A percentile compares a stretch with the other conserved stretches of the same genome.
phyloP scores from a whole-genome alignment of 2,888 invertebrate species.

The Pocota personata region DNA sequence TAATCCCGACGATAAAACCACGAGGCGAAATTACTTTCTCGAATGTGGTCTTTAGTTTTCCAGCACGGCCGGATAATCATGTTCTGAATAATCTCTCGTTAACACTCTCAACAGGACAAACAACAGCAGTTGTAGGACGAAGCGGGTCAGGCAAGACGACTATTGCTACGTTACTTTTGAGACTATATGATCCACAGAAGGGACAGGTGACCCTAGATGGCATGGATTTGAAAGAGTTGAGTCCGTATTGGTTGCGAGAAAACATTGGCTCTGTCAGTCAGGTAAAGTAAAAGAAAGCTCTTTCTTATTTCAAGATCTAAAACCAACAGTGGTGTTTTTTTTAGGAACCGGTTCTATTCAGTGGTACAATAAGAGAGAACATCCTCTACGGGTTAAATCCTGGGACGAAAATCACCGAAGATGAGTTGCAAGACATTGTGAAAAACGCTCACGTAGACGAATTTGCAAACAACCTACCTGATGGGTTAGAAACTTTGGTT shows the following conservation, averaged over 20 bases:
- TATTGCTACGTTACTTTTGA: constrained; percentile 90
- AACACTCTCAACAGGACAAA: constrained; percentile 87
- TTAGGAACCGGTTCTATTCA: constrained; percentile 94
- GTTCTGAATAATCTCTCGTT: constrained; percentile 88
- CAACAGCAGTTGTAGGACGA: constrained; percentile 92
- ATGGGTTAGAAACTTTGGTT: constrained; percentile 92
- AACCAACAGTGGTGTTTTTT: constrained; percentile 85
- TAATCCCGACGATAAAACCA: constrained; percentile 78
- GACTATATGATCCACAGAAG: constrained; percentile 92
- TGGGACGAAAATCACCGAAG: constrained; percentile 83
- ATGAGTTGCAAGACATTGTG: constrained; percentile 86
- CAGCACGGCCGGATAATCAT: constrained; percentile 84
- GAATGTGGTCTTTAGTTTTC: constrained; percentile 90
- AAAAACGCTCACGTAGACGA: constrained; percentile 93
- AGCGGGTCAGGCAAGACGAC: constrained; percentile 99
- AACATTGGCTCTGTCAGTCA: constrained; percentile 96
- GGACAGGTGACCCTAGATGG: constrained; percentile 91
- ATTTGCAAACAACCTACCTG: constrained; percentile 87
- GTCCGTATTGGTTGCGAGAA: constrained; percentile 92
- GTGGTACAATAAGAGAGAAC: constrained; percentile 94
- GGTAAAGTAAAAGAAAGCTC: constrained; percentile 75
- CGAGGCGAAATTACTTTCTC: constrained; percentile 88
- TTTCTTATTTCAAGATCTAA: background rate
- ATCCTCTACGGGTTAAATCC: constrained; percentile 92
- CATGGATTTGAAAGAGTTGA: constrained; percentile 88